A percentile compares a stretch with the other conserved stretches of the same genome.
Conservation (phyloP, 2,113 vertebrate species). For the Trichomycterus rosablanca region DNA sequence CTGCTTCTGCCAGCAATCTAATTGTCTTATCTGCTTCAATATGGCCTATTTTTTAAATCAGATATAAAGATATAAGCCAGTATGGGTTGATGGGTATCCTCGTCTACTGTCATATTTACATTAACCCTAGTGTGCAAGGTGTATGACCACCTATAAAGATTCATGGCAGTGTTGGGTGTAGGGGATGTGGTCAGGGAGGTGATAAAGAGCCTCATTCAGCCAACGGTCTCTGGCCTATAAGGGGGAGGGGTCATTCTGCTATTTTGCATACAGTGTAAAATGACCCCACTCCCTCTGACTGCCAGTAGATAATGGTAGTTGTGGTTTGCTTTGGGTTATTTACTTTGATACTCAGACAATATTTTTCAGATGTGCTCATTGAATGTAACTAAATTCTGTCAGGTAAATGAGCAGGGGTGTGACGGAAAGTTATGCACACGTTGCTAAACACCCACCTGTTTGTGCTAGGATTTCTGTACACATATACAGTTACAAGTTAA, state of each 20-base stretch:
- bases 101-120: constrained; percentile 35
- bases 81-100: background rate
- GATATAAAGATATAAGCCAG: constrained; percentile 16
- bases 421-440: constrained; percentile 25
- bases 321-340: no score
- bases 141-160: constrained; percentile 46
- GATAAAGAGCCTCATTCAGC: constrained; percentile 47
- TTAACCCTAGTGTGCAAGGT: constrained; percentile 40
- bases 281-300: constrained; percentile 16
- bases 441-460: constrained; percentile 45
- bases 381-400: no score
- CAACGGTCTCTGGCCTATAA: constrained; percentile 21
- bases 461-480: constrained; percentile 12
- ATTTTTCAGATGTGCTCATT: no score
- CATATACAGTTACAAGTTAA: constrained; percentile 47
- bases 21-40: constrained; percentile 52
- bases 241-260: constrained; percentile 20
- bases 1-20: constrained; percentile 61
- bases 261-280: constrained; percentile 44
- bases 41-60: constrained; percentile 22
- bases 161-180: constrained; percentile 29
- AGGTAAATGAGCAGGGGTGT: no score
- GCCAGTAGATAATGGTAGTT: background rate
- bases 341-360: no score
- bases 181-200: constrained; percentile 41